phyloP scores from a whole-genome alignment of 37 sponge, comb jelly and placozoan genomes.

The Spongia lamella region DNA sequence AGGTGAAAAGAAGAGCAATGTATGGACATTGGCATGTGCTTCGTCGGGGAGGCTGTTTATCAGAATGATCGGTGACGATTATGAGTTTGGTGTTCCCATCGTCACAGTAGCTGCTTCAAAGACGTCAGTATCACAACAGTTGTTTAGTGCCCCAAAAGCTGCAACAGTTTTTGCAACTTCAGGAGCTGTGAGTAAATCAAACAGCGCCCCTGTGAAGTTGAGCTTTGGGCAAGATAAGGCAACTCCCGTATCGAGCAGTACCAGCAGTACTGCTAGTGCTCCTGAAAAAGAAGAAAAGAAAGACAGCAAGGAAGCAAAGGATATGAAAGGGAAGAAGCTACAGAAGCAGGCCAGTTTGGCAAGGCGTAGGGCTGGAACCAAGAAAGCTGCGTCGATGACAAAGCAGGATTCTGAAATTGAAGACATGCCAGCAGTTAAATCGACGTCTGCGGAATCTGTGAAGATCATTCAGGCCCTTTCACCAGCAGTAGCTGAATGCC shows the following conservation, averaged over 20 bases:
- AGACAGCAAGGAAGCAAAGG: conserved; percentile 11
- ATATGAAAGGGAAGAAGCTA: not conserved
- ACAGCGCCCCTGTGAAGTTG: no score
- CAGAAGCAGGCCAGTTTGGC: not conserved
- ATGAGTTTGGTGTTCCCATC: no score
- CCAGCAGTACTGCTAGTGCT: conserved; percentile 1
- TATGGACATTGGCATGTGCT: conserved; percentile 83
- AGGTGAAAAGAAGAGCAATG: conserved; percentile 32
- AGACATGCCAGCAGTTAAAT: not conserved
- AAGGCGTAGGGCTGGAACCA: no score
- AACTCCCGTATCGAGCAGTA: not conserved
- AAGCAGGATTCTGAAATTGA: no score
- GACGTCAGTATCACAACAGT: conserved; percentile 63
- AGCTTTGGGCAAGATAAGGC: no score
- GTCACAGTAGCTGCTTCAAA: not conserved
- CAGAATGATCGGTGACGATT: conserved; percentile 45
- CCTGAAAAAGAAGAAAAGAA: conserved; percentile 15
- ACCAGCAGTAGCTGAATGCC: conserved; percentile 88
- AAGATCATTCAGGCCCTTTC: conserved; percentile 65
- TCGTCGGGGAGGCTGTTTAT: conserved; percentile 67
- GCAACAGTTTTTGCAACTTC: conserved; percentile 14
- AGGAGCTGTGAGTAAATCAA: conserved; percentile 2
- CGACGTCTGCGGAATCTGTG: not conserved
- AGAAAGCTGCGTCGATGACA: no score
- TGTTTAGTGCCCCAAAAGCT: conserved; percentile 67